Base-by-base conservation (phyloP, 2,797 vertebrate species). In the Platyrinchus mystaceus region DNA sequence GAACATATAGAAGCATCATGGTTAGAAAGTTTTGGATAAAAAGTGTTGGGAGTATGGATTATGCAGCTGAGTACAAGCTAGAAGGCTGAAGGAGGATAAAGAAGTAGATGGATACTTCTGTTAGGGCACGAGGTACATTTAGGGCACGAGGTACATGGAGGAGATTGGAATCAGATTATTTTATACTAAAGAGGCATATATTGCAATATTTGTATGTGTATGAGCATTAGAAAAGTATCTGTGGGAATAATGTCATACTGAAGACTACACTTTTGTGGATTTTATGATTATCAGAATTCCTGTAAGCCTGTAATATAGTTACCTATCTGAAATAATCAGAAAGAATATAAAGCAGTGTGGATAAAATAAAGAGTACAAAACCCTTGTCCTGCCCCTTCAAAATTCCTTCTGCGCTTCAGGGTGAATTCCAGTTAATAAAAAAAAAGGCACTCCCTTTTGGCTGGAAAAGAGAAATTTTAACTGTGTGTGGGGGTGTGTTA, bases 371-470 rank as follows among this genome's bases (percentile, higher is more conserved):
- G 44, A 71, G 28, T 52, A 44, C 34, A 59, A 93, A 53, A 49
- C 41, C 0, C 1, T 80, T 83, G 68, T 90, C 46, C 87, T 91
- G 36, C 80, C 80, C 55, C 44, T 77, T 94, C 85, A 91, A 88
- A 88, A 91, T 90, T 94, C 82, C n/a, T 88, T 67, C 43, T 78
- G 46, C 91, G 73, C 83, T 91, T 71, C 91, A 84, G 58, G 73
- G 69, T 96, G 79, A 86, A 94, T 93, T 94, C 69, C 56, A 83
- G 37, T 85, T 89, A 84, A 89, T 86, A 37, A 8, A 62, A 86
- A 91, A 88, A 75, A 60, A 70, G 64, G 7, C 90, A 94, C 87
- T 85, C 79, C 85, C 76, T 94, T 96, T 84, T 93, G 93, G 58
- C 85, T 90, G 32, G 64, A 83, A 94, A 90, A 85, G 46, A 81